Evolutionary conservation across 2,113 vertebrate species (phyloP).

Genomic region (Labrus mixtus): DNA sequence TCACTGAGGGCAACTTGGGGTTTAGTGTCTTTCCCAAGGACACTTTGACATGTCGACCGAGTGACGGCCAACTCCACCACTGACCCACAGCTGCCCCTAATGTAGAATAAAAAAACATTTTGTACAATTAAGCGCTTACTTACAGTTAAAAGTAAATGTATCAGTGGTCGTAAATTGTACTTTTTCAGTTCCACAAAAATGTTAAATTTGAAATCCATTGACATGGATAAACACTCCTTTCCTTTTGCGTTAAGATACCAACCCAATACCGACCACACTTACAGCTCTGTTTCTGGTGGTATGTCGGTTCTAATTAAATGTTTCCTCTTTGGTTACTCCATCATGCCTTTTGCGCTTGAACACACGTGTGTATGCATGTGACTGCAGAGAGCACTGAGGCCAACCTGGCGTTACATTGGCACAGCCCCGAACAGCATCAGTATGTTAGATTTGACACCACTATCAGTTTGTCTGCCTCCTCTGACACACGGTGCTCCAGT

Average conservation of each 20-base stretch:
- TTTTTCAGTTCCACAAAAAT: too few species aligned
- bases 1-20: too few species aligned
- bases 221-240: background rate
- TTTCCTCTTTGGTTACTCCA: background rate
- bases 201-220: background rate
- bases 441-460: slow-evolving; percentile 77
- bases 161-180: too few species aligned
- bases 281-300: background rate
- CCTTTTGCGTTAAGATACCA: background rate
- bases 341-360: background rate
- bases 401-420: slow-evolving; percentile 26
- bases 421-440: slow-evolving; percentile 52
- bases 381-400: slow-evolving; percentile 9
- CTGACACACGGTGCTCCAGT: slow-evolving; percentile 28
- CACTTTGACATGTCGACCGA: too few species aligned
- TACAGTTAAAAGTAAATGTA: too few species aligned
- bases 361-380: background rate
- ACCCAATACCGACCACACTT: background rate
- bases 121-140: too few species aligned
- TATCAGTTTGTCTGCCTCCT: slow-evolving; percentile 52
- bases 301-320: slow-evolving; percentile 2
- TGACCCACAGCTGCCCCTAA: background rate
- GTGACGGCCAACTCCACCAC: too few species aligned
- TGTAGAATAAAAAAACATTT: background rate
- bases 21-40: too few species aligned